Evolutionary conservation across 2,888 invertebrate genomes (phyloP).

Genomic region (Acleris literana): DNA sequence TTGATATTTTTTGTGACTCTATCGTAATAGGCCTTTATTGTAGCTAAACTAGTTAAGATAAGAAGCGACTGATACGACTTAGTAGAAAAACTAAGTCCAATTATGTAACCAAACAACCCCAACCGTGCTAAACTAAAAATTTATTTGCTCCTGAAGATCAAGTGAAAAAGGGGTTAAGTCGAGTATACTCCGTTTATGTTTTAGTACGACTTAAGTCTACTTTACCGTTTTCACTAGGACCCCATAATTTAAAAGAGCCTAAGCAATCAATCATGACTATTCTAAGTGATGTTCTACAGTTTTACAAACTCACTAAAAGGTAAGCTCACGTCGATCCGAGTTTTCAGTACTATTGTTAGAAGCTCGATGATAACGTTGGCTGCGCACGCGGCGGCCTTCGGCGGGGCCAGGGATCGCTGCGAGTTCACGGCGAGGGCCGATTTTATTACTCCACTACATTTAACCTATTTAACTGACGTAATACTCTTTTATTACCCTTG

Average conservation of each 20-base stretch:
- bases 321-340: slow-evolving; percentile 9
- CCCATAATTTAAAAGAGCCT: neutral
- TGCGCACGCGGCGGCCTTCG: slow-evolving; percentile 61
- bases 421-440: slow-evolving; percentile 78
- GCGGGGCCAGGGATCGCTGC: slow-evolving; percentile 52
- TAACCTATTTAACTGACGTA: slow-evolving; percentile 77
- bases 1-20: too few relatives aligned
- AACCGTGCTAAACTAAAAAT: too few relatives aligned
- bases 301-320: neutral
- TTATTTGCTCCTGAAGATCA: too few relatives aligned
- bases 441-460: slow-evolving; percentile 73
- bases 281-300: neutral
- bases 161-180: too few relatives aligned
- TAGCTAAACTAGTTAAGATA: too few relatives aligned
- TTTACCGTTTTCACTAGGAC: too few relatives aligned
- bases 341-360: slow-evolving; percentile 38
- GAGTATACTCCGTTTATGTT: too few relatives aligned
- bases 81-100: too few relatives aligned
- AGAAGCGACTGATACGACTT: too few relatives aligned
- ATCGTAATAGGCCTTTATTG: too few relatives aligned
- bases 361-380: slow-evolving; percentile 21
- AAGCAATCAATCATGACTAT: neutral
- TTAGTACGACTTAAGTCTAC: too few relatives aligned
- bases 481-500: slow-evolving; percentile 57
- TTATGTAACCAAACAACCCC: too few relatives aligned